Evolutionary conservation across 64 coral and sea anemone species (phyloP).

Genomic region (Dendrophyllia cribrosa): DNA sequence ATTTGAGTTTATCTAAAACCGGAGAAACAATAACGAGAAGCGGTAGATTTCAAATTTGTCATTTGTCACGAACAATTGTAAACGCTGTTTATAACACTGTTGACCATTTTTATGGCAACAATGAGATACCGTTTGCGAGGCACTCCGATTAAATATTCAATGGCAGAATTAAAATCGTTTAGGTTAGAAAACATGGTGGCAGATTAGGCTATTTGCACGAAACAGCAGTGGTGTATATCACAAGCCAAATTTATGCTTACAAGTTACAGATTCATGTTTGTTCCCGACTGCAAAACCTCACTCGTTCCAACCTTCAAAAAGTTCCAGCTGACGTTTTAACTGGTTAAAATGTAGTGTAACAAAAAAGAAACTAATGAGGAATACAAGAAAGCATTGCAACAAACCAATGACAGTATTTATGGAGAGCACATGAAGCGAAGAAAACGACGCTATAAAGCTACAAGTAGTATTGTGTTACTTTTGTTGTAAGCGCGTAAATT

Average conservation of each 20-base stretch:
- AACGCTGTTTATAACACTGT: background rate
- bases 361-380: background rate
- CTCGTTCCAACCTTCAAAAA: background rate
- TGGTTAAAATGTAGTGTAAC: background rate
- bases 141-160: background rate
- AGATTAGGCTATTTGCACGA: background rate
- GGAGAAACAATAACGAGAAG: background rate
- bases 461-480: slow-evolving; percentile 70
- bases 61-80: background rate
- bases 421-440: slow-evolving; percentile 4
- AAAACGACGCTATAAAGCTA: slow-evolving; percentile 49
- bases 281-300: background rate
- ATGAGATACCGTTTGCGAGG: background rate
- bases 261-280: background rate
- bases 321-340: background rate
- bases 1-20: too few relatives aligned
- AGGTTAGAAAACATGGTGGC: too few relatives aligned
- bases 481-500: slow-evolving; percentile 25
- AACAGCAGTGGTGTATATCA: background rate
- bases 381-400: background rate
- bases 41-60: background rate
- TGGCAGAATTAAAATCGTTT: too few relatives aligned
- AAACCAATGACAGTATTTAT: background rate
- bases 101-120: background rate
- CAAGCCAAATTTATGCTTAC: background rate